Base-by-base conservation (phyloP, 2,797 vertebrate genomes). In the Aeoliscus strigatus region DNA sequence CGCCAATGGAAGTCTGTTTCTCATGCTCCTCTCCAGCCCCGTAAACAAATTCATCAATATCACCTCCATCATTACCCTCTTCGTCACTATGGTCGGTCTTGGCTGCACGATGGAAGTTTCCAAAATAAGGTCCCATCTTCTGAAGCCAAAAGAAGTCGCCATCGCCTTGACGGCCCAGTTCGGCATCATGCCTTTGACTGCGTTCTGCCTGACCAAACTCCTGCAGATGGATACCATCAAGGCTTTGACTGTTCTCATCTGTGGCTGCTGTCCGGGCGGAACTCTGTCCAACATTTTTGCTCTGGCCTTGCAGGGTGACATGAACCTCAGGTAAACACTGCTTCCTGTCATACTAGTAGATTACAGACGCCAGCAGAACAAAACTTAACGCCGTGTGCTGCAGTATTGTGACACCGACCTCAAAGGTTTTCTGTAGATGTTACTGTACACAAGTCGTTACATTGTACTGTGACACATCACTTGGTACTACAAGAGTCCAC, bases 251-350 rank as follows among this genome's bases (percentile, higher is more conserved):
- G 80, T 93, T 41, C 85, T 96, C 41, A 84, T 91, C 71, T 93
- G 91, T 0, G 85, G 90, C 63, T 94, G 91, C 69, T 95, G 90
- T 33, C 91, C 92, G 0, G 90, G 90, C 0, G 91, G 90, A 26
- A 90, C 39, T 51, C 61, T 92, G 28, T 93, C 91, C 28, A 93
- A 91, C 55, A 18, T 92, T 53, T 92, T 94, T 37, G 74, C 86
- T 12, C 64, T 92, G 64, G 82, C 83, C 11, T 11, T 90, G 3
- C 82, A 88, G 30, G 90, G 90, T 3, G 91, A 94, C 79, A 88
- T 90, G 89, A 94, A 93, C 52, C 90, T 94, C 66, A 93, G 91
- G 91, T 93, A 86, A 75, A 41, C n/a, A 27, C 21, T 29, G 4
- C 44, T 44, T 35, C 28, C 14, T 34, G 39, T 8, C 27, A 45